Evolutionary conservation across 2,113 vertebrate species (phyloP).

Genomic region (Thymallus thymallus): DNA sequence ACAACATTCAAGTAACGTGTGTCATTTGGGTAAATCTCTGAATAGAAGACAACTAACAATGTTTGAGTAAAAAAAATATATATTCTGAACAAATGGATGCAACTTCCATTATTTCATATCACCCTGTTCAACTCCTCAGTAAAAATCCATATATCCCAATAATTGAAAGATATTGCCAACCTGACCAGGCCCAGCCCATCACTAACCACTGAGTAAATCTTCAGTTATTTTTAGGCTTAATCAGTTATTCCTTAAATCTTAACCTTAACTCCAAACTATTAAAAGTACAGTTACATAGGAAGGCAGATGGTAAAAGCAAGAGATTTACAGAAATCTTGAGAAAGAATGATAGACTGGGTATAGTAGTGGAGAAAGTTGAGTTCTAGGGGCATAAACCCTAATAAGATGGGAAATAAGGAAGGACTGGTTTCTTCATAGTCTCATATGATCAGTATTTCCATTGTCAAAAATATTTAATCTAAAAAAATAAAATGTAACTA

Average conservation of each 20-base stretch:
- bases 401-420: background rate
- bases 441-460: constrained; percentile 6
- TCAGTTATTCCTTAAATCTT: no score
- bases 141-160: constrained; percentile 17
- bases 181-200: background rate
- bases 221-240: background rate
- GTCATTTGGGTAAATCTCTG: background rate
- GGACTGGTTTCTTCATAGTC: background rate
- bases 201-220: background rate
- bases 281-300: no score
- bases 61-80: background rate
- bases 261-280: no score
- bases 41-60: no score
- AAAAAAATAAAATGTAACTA: constrained; percentile 6
- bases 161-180: constrained; percentile 7
- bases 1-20: no score
- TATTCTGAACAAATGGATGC: background rate
- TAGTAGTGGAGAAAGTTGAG: background rate
- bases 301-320: background rate
- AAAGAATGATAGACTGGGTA: background rate
- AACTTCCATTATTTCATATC: background rate
- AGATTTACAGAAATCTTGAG: background rate
- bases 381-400: background rate
- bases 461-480: constrained; percentile 1
- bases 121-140: background rate